Percentiles rank a stretch among this genome's conserved stretches.
phyloP scores from a whole-genome alignment of 2,113 vertebrate species.

The Aegotheles bennettii region DNA sequence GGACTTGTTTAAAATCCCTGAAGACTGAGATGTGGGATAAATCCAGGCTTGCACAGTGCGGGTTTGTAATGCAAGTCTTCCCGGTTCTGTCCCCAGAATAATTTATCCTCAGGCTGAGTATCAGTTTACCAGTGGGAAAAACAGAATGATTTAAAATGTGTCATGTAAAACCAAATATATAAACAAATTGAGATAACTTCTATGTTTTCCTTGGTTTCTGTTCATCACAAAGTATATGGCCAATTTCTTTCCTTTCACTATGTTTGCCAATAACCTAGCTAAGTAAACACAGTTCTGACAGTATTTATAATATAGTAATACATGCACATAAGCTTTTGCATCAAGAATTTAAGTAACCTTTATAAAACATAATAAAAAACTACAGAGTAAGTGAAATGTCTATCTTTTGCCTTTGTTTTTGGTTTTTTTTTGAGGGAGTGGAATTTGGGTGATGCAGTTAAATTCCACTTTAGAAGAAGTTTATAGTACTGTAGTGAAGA shows the following conservation, averaged over 20 bases:
- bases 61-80: neutral
- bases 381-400: neutral
- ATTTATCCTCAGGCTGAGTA: neutral
- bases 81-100: neutral
- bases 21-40: neutral
- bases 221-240: neutral
- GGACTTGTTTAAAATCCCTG: neutral
- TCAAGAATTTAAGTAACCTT: neutral
- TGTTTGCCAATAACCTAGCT: neutral
- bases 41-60: neutral
- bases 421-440: neutral
- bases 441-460: neutral
- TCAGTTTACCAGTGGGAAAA: neutral
- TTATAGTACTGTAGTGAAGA: neutral
- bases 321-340: neutral
- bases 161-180: neutral
- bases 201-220: neutral
- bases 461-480: neutral
- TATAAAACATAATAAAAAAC: neutral
- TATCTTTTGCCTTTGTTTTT: neutral
- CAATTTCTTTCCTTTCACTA: neutral
- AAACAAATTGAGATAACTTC: neutral
- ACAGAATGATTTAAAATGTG: neutral
- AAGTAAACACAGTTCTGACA: neutral
- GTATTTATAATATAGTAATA: neutral